Evolutionary conservation across 53 echinoderm and acorn worm genomes (phyloP).

Genomic region (Luidia sarsii): DNA sequence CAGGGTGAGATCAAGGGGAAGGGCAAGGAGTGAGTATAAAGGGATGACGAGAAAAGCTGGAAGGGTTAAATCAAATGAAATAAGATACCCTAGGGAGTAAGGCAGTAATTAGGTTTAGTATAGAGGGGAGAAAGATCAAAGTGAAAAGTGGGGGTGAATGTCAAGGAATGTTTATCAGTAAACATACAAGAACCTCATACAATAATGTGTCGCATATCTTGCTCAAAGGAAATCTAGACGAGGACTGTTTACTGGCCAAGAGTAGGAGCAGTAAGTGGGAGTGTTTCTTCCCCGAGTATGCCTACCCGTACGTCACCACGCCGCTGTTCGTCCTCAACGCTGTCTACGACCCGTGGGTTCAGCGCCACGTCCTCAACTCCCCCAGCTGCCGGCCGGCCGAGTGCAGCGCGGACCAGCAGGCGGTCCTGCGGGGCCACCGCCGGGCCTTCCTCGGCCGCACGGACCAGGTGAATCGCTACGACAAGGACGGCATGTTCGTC

Average conservation of each 20-base stretch:
- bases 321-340: conserved; percentile 84
- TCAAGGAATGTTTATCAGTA: no score
- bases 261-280: conserved; percentile 53
- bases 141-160: no score
- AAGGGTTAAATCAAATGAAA: no score
- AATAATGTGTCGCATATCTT: no score
- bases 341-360: conserved; percentile 68
- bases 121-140: no score
- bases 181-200: no score
- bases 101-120: no score
- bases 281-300: conserved; percentile 78
- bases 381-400: conserved; percentile 53
- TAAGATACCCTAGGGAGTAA: no score
- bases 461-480: conserved; percentile 36
- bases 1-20: no score
- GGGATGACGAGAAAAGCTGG: no score
- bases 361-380: conserved; percentile 69
- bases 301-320: conserved; percentile 55
- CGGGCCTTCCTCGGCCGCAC: conserved; percentile 18
- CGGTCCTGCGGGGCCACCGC: conserved; percentile 29
- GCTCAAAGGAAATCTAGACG: conserved; percentile 38
- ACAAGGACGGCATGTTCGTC: conserved; percentile 67
- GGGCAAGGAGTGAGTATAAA: no score
- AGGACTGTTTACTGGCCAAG: conserved; percentile 46
- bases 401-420: conserved; percentile 43